A percentile compares a stretch with the other conserved stretches of the same genome.
phyloP scores from a whole-genome alignment of 2,888 invertebrate genomes.

The Drosophila sordidula region DNA sequence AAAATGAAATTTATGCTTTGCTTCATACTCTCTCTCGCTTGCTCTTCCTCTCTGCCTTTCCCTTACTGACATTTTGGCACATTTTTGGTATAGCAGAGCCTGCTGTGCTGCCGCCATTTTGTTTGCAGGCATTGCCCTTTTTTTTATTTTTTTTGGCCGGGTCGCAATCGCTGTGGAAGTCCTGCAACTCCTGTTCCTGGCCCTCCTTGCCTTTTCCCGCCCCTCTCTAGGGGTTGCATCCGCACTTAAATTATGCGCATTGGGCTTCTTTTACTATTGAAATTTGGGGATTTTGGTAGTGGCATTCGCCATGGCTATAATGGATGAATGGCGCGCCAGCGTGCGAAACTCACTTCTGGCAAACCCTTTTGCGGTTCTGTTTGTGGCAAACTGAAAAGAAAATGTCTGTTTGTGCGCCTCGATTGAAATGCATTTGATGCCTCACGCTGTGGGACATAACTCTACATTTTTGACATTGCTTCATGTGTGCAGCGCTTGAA shows the following conservation, averaged over 20 bases:
- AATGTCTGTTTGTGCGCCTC: constrained; percentile 18
- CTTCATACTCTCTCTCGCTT: constrained; percentile 15
- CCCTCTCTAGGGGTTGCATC: constrained; percentile 11
- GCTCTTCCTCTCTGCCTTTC: constrained; percentile 1
- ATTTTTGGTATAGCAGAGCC: constrained; percentile 41
- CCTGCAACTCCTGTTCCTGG: constrained; percentile 14
- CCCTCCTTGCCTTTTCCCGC: background rate
- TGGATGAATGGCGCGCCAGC: constrained; percentile 10
- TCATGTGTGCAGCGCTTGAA: constrained; percentile 5
- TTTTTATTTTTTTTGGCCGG: constrained; percentile 4
- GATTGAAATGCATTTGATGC: constrained; percentile 39
- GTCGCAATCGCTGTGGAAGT: constrained; percentile 39
- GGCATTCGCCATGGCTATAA: constrained; percentile 44
- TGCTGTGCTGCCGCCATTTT: constrained; percentile 65
- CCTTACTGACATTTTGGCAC: constrained; percentile 45
- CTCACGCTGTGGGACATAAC: constrained; percentile 46
- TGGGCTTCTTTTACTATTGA: constrained; percentile 69
- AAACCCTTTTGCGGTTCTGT: constrained; percentile 43
- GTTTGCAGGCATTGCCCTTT: constrained; percentile 51
- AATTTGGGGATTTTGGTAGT: constrained; percentile 59
- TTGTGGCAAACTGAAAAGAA: constrained; percentile 37
- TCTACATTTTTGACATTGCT: constrained; percentile 22
- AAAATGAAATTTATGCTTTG: constrained; percentile 62
- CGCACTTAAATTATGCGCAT: constrained; percentile 64
- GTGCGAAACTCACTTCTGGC: constrained; percentile 6